phyloP scores from a whole-genome alignment of 2,113 vertebrate genomes.

The Euleptes europaea region DNA sequence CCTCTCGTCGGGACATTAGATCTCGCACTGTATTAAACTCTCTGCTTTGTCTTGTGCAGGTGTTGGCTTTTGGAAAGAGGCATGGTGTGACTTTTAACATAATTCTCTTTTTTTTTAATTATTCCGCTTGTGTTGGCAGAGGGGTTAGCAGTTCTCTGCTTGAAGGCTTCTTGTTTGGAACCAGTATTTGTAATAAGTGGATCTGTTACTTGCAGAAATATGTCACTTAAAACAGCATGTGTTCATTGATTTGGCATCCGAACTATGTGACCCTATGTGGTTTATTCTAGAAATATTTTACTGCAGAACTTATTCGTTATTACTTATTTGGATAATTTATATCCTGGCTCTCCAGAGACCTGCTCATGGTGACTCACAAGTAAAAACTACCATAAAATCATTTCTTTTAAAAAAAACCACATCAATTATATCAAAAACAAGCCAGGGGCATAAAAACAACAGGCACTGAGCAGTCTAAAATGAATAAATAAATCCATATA shows the following conservation, averaged over 20 bases:
- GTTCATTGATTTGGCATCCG: conserved; percentile 57
- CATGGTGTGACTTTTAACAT: conserved; percentile 86
- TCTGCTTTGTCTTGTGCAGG: conserved; percentile 88
- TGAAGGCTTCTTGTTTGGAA: conserved; percentile 79
- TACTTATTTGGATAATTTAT: background rate
- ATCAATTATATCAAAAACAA: too few species aligned
- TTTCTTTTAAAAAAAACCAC: too few species aligned
- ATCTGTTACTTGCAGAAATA: conserved; percentile 83
- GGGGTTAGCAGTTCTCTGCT: conserved; percentile 80
- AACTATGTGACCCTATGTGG: conserved; percentile 44
- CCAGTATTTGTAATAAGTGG: conserved; percentile 70
- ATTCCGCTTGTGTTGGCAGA: conserved; percentile 77
- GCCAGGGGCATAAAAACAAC: too few species aligned
- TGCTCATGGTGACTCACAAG: too few species aligned
- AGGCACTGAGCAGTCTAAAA: too few species aligned
- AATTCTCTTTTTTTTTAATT: conserved; percentile 75
- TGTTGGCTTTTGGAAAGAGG: conserved; percentile 89
- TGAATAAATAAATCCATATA: too few species aligned
- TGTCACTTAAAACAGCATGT: conserved; percentile 50
- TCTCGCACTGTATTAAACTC: conserved; percentile 86
- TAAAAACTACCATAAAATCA: too few species aligned
- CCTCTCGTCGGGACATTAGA: conserved; percentile 79
- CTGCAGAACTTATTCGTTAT: conserved; percentile 49
- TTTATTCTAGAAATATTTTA: conserved; percentile 43
- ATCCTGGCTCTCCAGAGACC: too few species aligned